phyloP scores from a whole-genome alignment of 1,140 invertebrate genomes.

The Apis cerana region DNA sequence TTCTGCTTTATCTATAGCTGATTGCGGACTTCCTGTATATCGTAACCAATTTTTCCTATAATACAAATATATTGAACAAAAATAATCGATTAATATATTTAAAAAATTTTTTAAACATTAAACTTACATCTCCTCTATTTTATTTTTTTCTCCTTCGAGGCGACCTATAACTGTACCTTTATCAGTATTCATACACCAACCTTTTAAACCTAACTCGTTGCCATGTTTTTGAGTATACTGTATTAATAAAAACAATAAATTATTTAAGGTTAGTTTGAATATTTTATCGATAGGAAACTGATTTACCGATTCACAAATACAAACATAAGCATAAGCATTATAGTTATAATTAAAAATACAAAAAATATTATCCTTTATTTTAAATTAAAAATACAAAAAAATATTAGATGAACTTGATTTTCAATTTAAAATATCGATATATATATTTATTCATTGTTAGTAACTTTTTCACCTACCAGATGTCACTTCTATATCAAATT shows the following conservation, averaged over 20 bases:
- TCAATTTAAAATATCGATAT: not conserved
- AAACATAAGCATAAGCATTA: not conserved
- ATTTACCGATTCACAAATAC: not conserved
- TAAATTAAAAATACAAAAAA: not conserved
- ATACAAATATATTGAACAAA: slow-evolving; percentile 32
- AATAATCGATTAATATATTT: not conserved
- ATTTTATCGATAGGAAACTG: not conserved
- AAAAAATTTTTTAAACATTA: not conserved
- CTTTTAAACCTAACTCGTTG: slow-evolving; percentile 84
- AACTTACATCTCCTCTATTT: slow-evolving; percentile 86
- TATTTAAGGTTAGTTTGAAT: not conserved
- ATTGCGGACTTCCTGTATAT: slow-evolving; percentile 85
- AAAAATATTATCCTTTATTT: not conserved
- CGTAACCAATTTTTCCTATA: slow-evolving; percentile 87
- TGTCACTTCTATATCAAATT: slow-evolving; percentile 17
- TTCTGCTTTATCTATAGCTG: slow-evolving; percentile 85
- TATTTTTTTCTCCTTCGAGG: slow-evolving; percentile 84
- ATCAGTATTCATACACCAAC: slow-evolving; percentile 90
- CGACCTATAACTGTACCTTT: slow-evolving; percentile 87
- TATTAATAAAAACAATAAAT: slow-evolving; percentile 34
- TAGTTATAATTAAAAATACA: not conserved
- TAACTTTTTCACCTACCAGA: not conserved
- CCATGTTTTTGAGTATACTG: slow-evolving; percentile 87
- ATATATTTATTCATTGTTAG: not conserved
- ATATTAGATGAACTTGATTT: not conserved